Percentiles rank a stretch among this genome's conserved stretches.
These are phyloP conservation scores for Gonatopus flavifemur DNA, from an alignment of 1,140 invertebrate species.

Conservation along the genomic window DNA sequence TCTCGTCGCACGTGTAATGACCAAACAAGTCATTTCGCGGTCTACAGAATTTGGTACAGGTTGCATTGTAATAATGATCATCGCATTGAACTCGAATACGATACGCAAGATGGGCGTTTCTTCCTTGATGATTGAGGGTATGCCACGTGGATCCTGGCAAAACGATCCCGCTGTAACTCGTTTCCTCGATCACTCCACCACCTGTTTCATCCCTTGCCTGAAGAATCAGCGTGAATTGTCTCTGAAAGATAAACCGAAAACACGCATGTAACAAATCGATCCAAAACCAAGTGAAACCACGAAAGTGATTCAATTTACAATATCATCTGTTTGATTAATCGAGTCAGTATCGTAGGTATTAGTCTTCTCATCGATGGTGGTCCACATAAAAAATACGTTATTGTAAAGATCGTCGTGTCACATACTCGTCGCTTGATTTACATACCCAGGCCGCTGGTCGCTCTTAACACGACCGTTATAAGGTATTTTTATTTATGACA, in stretches of 20 bases:
- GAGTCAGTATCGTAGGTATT: no score
- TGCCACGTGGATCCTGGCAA: conserved; percentile 88
- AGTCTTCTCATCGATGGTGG: no score
- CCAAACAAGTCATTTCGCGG: conserved; percentile 91
- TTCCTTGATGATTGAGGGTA: conserved; percentile 79
- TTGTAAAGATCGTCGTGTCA: no score
- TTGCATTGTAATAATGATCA: conserved; percentile 91
- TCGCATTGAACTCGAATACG: conserved; percentile 88
- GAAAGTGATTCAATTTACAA: no score
- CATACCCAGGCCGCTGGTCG: no score
- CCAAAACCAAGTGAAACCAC: no score
- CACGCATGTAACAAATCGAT: no score
- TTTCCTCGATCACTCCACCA: conserved; percentile 80
- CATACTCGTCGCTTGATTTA: no score
- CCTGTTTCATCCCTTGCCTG: conserved; percentile 83
- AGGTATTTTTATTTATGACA: no score
- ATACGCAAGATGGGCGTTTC: conserved; percentile 77
- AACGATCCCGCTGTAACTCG: conserved; percentile 86
- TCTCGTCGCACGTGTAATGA: conserved; percentile 86
- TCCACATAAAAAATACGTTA: no score
- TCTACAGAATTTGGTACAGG: conserved; percentile 90
- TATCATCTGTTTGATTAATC: no score
- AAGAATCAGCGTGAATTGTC: conserved; percentile 87
- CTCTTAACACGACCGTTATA: no score
- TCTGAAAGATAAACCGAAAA: conserved; percentile 67